These are phyloP conservation scores for Eudemis profundana DNA, from an alignment of 2,888 invertebrate species.

Conservation along the genomic window DNA sequence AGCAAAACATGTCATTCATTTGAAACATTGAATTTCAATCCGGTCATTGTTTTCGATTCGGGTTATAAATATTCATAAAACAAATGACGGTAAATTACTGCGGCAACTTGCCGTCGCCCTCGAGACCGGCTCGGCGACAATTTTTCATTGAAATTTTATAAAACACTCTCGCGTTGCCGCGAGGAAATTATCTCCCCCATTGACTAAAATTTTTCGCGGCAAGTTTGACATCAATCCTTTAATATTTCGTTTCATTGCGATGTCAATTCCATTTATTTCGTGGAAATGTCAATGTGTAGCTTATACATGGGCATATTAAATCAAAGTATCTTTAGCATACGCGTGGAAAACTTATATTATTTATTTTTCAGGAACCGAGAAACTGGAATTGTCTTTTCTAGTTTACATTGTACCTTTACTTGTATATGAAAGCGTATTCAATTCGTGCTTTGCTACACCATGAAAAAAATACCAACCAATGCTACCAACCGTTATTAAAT, in stretches of 20 bases:
- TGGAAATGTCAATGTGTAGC: conserved; percentile 8
- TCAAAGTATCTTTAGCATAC: no score
- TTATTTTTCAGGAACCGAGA: no score
- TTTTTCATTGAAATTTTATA: conserved; percentile 77
- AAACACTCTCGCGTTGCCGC: conserved; percentile 72
- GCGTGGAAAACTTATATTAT: no score
- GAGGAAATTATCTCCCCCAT: conserved; percentile 81
- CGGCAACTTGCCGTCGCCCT: conserved; percentile 63
- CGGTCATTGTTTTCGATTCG: conserved; percentile 72
- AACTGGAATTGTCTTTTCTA: no score
- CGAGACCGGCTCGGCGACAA: conserved; percentile 60
- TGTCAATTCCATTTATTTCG: conserved; percentile 60
- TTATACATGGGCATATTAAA: no score
- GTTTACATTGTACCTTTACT: no score
- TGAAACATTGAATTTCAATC: conserved; percentile 64
- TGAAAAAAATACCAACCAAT: no score
- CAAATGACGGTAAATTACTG: conserved; percentile 73
- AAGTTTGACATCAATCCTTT: conserved; percentile 83
- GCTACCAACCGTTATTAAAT: no score
- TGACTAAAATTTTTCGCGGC: conserved; percentile 81
- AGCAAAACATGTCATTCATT: conserved; percentile 62
- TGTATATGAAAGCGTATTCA: no score
- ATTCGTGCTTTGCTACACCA: no score
- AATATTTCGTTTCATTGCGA: conserved; percentile 78
- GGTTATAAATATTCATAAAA: conserved; percentile 80